Conservation (phyloP, 2,113 vertebrate genomes). For the Hemiprocne comata region DNA sequence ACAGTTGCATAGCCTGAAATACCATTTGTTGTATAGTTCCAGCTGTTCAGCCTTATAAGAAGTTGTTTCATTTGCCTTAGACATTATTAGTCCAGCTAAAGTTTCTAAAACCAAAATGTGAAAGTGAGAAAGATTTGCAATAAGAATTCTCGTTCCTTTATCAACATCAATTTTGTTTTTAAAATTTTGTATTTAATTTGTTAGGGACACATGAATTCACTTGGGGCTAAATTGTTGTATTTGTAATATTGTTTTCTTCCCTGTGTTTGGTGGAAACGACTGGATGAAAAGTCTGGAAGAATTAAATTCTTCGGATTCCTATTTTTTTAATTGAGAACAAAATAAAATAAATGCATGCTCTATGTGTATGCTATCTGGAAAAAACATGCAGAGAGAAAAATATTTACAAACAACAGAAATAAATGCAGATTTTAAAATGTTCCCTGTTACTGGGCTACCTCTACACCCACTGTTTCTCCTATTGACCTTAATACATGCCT, state of each 20-base stretch:
- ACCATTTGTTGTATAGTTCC: neutral
- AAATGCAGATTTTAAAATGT: neutral
- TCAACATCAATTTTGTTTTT: neutral
- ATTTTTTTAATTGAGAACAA: neutral
- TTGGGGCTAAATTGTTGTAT: neutral
- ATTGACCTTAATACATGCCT: neutral
- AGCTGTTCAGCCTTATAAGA: constrained; percentile 7
- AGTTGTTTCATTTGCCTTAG: constrained; percentile 11
- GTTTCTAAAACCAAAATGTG: neutral
- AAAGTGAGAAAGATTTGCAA: neutral
- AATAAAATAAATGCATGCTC: constrained; percentile 6
- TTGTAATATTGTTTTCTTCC: neutral
- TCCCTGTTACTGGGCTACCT: neutral
- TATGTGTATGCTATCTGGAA: neutral
- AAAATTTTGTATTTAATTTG: neutral
- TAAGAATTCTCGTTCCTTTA: neutral
- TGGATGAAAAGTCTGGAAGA: neutral
- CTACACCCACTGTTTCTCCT: neutral
- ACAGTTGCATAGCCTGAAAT: neutral
- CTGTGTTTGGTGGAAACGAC: neutral
- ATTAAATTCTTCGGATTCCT: neutral
- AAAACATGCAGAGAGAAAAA: neutral
- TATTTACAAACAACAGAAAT: neutral
- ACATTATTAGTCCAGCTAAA: neutral
- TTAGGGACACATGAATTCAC: neutral